Base-by-base conservation (phyloP, 2,113 vertebrate genomes). In the Protomyctophum bolini region DNA sequence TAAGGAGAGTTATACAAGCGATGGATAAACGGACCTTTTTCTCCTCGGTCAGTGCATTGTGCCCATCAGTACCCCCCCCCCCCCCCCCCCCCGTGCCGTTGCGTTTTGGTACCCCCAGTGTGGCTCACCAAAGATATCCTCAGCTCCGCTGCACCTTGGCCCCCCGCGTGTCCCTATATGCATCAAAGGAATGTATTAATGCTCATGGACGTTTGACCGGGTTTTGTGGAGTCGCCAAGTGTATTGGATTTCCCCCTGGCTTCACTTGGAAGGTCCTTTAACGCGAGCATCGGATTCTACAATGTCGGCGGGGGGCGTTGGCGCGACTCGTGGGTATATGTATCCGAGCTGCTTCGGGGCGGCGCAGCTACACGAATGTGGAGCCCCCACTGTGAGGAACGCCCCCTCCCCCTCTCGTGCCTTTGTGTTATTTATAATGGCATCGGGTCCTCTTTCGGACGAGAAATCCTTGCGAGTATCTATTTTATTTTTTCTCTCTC, bases 41-140 rank as follows among this genome's bases (percentile, higher is more conserved):
- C 70, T 73, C 67, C 66, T 48, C 59, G 33, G 57, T 78, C 64
- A 58, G 33, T 21, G 29, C 6, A 21, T 15, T 48, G 41, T 55
- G 10, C 6, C 54, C 78, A 11, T 55, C 58, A 64, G 80, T 58
- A 66, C 77, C 46, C 69, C n/a, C n/a, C n/a, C n/a, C n/a, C n/a
- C 21, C 21, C 21, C n/a, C n/a, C n/a, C n/a, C n/a, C n/a, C 21
- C 21, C 21, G 21, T 21, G 21, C 21, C 82, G 73, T 52, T 52
- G 33, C 33, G 60, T 74, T 21, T 21, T 69, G 80, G 79, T 46
- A 56, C 11, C 61, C 61, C 41, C 21, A 9, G 29, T 66, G 21
- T 28, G 10, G 28, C 60, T 50, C 83, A 86, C 88, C 85, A 88
- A 89, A 88, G 83, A 88, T 77, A 55, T 73, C 54, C 69, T 84